These are phyloP conservation scores for Lutraria lutraria DNA, from an alignment of 2,888 invertebrate species.

Conservation along the genomic window DNA sequence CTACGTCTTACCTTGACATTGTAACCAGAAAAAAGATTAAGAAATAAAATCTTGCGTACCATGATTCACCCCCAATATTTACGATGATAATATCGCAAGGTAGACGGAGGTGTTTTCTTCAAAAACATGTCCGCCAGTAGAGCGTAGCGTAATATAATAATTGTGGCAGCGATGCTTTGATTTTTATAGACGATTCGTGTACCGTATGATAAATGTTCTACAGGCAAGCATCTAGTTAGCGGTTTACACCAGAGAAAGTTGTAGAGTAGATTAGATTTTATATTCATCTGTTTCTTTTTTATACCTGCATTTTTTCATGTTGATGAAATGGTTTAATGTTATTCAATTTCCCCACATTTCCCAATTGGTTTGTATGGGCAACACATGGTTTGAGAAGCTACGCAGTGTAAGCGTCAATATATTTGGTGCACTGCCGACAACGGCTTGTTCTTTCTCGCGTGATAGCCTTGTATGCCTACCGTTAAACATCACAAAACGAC, in stretches of 20 bases:
- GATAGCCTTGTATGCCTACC: too few species aligned
- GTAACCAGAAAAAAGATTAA: conserved; percentile 18
- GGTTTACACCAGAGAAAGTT: neutral
- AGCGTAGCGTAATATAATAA: conserved; percentile 18
- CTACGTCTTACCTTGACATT: conserved; percentile 29
- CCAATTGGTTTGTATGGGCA: neutral
- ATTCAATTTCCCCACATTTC: neutral
- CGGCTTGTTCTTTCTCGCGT: neutral
- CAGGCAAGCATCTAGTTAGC: neutral
- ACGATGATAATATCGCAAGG: conserved; percentile 23
- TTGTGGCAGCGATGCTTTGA: conserved; percentile 7
- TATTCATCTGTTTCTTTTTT: neutral
- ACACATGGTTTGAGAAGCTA: neutral
- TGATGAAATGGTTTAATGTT: neutral
- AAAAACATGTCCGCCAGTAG: conserved; percentile 1
- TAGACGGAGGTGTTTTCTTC: conserved; percentile 7
- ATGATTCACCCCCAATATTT: conserved; percentile 35
- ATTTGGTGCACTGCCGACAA: neutral
- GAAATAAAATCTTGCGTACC: conserved; percentile 23
- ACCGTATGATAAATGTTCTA: neutral
- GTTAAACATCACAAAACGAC: too few species aligned
- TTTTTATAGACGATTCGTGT: neutral
- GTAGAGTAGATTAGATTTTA: neutral
- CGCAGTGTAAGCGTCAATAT: neutral
- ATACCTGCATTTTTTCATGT: neutral